phyloP scores from a whole-genome alignment of 1,140 invertebrate genomes.

The Micrasema minimum region DNA sequence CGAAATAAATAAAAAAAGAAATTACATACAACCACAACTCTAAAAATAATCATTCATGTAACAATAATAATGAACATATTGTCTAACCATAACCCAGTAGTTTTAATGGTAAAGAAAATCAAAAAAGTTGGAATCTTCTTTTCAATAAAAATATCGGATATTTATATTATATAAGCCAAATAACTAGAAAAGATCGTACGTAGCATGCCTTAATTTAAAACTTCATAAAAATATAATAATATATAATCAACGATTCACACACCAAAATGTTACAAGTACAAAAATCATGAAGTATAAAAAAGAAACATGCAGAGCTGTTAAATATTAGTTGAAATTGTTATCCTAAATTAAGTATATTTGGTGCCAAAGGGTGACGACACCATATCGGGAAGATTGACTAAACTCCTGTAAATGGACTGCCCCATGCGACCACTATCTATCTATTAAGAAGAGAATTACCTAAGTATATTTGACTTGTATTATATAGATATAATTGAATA shows the following conservation, averaged over 20 bases:
- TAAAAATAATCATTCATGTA: slow-evolving; percentile 5
- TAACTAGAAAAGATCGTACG: slow-evolving; percentile 32
- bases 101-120: slow-evolving; percentile 2
- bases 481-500: slow-evolving; percentile 36
- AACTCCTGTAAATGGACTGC: not conserved
- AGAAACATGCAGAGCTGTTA: slow-evolving; percentile 34
- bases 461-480: slow-evolving; percentile 41
- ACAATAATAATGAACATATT: slow-evolving; percentile 19
- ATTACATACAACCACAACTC: slow-evolving; percentile 16
- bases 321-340: slow-evolving; percentile 29
- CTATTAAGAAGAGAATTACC: slow-evolving; percentile 37
- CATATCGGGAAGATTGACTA: not conserved
- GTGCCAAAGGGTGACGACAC: not conserved
- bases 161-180: slow-evolving; percentile 43
- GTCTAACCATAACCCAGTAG: slow-evolving; percentile 26
- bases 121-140: slow-evolving; percentile 21
- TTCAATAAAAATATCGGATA: slow-evolving; percentile 42
- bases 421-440: slow-evolving; percentile 18
- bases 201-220: slow-evolving; percentile 33
- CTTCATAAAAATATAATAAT: slow-evolving; percentile 39
- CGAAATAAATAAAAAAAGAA: slow-evolving; percentile 22
- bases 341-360: slow-evolving; percentile 22
- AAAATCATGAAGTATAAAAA: slow-evolving; percentile 23
- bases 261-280: slow-evolving; percentile 34
- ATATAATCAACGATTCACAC: slow-evolving; percentile 38